phyloP scores from a whole-genome alignment of 2,888 invertebrate genomes.

The Galeopsomyia nigrocyanea region DNA sequence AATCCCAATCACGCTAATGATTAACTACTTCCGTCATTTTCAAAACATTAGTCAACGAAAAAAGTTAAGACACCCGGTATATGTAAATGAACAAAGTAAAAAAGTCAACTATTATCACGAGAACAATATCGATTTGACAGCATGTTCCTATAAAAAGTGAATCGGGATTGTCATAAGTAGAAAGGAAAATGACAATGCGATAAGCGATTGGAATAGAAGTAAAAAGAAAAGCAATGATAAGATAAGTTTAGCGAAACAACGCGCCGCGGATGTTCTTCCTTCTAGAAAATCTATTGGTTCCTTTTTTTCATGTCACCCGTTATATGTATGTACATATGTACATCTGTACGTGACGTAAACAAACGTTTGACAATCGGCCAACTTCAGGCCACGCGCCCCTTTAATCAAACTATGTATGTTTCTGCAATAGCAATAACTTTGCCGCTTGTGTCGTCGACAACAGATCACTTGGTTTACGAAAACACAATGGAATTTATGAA shows the following conservation, averaged over 20 bases:
- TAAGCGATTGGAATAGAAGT: not conserved
- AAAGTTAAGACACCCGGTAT: too few species aligned
- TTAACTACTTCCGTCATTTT: too few species aligned
- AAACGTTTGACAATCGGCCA: not conserved
- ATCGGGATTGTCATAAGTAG: not conserved
- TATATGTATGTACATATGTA: slow-evolving; percentile 35
- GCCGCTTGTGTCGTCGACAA: too few species aligned
- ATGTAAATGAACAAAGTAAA: too few species aligned
- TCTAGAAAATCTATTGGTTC: slow-evolving; percentile 12
- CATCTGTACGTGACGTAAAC: not conserved
- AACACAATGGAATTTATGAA: too few species aligned
- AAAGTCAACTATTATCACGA: too few species aligned
- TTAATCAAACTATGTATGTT: not conserved
- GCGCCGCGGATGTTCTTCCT: slow-evolving; percentile 21
- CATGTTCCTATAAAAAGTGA: too few species aligned
- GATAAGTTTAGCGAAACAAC: not conserved
- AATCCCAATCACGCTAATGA: too few species aligned
- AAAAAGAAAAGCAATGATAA: slow-evolving; percentile 3
- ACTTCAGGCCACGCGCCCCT: slow-evolving; percentile 19
- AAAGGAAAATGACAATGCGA: not conserved
- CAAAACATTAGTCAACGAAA: too few species aligned
- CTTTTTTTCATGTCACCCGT: slow-evolving; percentile 41
- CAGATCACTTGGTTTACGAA: too few species aligned
- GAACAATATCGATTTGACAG: too few species aligned
- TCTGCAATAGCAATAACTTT: too few species aligned